These are phyloP conservation scores for Thamnaconus septentrionalis DNA, from an alignment of 2,113 vertebrate genomes.

Conservation along the genomic window DNA sequence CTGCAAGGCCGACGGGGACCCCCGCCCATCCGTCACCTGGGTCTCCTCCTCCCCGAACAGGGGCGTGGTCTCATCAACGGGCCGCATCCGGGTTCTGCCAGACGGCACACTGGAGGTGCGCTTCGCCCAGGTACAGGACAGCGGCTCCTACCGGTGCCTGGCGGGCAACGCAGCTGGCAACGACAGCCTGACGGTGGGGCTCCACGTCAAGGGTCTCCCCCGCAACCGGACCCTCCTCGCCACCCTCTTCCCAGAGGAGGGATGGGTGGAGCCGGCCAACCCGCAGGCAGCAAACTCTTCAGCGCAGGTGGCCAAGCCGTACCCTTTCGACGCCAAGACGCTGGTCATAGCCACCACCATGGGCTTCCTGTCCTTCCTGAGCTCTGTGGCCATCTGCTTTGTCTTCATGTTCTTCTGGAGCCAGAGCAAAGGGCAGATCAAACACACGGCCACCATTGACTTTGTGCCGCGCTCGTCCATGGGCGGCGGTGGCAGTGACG, in stretches of 20 bases:
- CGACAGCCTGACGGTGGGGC: conserved; percentile 78
- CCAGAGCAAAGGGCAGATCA: conserved; percentile 85
- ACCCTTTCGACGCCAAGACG: conserved; percentile 80
- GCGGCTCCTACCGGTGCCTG: conserved; percentile 81
- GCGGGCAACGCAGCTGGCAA: conserved; percentile 85
- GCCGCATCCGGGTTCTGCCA: conserved; percentile 77
- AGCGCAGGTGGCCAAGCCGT: conserved; percentile 67
- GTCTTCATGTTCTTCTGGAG: conserved; percentile 90
- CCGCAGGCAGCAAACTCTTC: conserved; percentile 74
- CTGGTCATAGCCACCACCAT: conserved; percentile 85
- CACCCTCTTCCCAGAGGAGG: conserved; percentile 62
- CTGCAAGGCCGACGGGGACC: conserved; percentile 86
- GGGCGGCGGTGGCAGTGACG: conserved; percentile 71
- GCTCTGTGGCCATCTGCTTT: conserved; percentile 86
- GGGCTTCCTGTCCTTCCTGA: conserved; percentile 87
- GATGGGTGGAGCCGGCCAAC: conserved; percentile 64
- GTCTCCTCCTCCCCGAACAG: conserved; percentile 79
- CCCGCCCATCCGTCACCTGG: conserved; percentile 80
- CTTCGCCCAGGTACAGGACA: conserved; percentile 80
- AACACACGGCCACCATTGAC: conserved; percentile 83
- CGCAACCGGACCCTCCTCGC: conserved; percentile 64
- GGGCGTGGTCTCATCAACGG: conserved; percentile 62
- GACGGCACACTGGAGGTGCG: conserved; percentile 85
- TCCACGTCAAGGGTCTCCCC: conserved; percentile 77
- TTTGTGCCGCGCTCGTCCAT: conserved; percentile 78